phyloP scores from a whole-genome alignment of 2,888 invertebrate genomes.

The Micoletzkya japonica region DNA sequence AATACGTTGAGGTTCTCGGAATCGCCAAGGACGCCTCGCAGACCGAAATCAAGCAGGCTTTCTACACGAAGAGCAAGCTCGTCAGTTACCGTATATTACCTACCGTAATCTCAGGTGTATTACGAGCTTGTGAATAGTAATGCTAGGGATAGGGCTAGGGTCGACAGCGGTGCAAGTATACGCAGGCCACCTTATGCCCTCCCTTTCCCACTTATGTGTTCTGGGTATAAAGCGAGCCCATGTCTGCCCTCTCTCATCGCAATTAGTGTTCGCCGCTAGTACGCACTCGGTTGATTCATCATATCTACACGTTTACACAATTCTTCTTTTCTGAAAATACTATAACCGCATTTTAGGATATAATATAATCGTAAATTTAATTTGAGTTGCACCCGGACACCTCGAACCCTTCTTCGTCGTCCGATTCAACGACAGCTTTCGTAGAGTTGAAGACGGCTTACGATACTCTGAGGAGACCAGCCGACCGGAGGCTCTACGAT shows the following conservation, averaged over 20 bases:
- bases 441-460: constrained; percentile 55
- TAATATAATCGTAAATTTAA: constrained; percentile 28
- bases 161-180: not conserved
- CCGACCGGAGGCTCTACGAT: constrained; percentile 39
- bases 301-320: not conserved
- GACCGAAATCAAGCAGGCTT: constrained; percentile 54
- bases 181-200: not conserved
- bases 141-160: no score
- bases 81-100: constrained; percentile 37
- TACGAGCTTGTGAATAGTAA: no score
- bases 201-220: not conserved
- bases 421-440: constrained; percentile 41
- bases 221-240: not conserved
- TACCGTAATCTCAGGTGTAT: no score
- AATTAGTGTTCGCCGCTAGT: no score
- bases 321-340: not conserved
- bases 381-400: constrained; percentile 50
- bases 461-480: constrained; percentile 49
- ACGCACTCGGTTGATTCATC: not conserved
- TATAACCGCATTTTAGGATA: not conserved
- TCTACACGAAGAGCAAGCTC: constrained; percentile 54
- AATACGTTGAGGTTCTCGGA: constrained; percentile 49
- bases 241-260: no score
- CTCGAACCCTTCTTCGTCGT: constrained; percentile 40
- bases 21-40: constrained; percentile 42